A percentile compares a stretch with the other conserved stretches of the same genome.
Conservation (phyloP, 2,888 invertebrate species). For the Tryphoninae sp. region DNA sequence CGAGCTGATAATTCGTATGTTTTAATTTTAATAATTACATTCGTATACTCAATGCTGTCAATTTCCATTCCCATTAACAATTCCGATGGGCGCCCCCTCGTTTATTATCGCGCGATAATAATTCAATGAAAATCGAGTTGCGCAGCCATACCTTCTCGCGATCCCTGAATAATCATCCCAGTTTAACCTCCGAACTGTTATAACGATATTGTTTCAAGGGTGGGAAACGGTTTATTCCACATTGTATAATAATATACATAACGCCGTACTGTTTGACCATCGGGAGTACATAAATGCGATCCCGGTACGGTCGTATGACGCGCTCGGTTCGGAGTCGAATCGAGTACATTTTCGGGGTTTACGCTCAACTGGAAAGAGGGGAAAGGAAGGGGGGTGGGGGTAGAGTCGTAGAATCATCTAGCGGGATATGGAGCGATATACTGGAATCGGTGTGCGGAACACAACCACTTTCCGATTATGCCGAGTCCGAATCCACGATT, state of each 20-base stretch:
- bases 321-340: slow-evolving; percentile 29
- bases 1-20: not conserved
- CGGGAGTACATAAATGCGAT: slow-evolving; percentile 31
- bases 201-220: slow-evolving; percentile 36
- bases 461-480: slow-evolving; percentile 73
- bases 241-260: slow-evolving; percentile 31
- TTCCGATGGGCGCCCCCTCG: not conserved
- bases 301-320: not conserved
- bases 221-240: slow-evolving; percentile 14
- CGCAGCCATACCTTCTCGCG: not conserved
- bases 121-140: slow-evolving; percentile 27
- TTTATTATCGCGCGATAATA: slow-evolving; percentile 24
- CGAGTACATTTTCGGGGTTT: not conserved
- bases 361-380: slow-evolving; percentile 5
- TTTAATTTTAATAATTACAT: not conserved
- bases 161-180: slow-evolving; percentile 32
- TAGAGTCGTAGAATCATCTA: slow-evolving; percentile 64
- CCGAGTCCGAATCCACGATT: slow-evolving; percentile 73
- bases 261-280: slow-evolving; percentile 31
- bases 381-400: not conserved
- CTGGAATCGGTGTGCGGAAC: slow-evolving; percentile 56
- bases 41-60: not conserved
- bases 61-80: slow-evolving; percentile 14
- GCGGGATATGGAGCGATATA: slow-evolving; percentile 29
- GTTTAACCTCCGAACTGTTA: slow-evolving; percentile 8